Conservation (phyloP, 2,888 invertebrate genomes). For the Dasypogon diadema region DNA sequence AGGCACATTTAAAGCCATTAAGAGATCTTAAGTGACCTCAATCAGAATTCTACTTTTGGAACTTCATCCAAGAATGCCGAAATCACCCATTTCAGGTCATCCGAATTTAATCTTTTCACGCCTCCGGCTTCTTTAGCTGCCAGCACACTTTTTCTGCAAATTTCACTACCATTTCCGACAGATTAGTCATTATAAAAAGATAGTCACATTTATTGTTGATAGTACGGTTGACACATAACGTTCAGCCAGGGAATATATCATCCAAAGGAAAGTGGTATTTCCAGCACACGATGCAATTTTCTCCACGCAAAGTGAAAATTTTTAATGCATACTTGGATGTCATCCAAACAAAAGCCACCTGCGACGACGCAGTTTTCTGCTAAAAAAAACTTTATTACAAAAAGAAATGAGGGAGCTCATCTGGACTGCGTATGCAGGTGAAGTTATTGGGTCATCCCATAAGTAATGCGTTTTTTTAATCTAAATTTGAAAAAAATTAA, state of each 20-base stretch:
- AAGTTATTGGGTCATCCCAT: no score
- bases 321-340: background rate
- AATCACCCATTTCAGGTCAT: no score
- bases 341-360: background rate
- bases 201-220: background rate
- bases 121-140: background rate
- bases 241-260: background rate
- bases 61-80: background rate
- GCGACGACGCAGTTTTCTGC: background rate
- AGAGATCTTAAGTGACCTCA: background rate
- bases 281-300: conserved; percentile 1
- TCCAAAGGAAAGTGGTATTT: conserved; percentile 42
- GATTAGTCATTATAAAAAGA: conserved; percentile 3
- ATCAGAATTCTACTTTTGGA: background rate
- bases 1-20: conserved; percentile 20
- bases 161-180: background rate
- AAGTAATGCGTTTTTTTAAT: no score
- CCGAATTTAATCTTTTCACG: background rate
- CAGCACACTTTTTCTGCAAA: background rate
- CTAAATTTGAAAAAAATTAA: no score
- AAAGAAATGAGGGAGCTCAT: background rate
- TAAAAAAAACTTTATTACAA: background rate
- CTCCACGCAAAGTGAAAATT: conserved; percentile 8
- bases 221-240: background rate
- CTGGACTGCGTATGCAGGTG: no score